Evolutionary conservation across 2,888 invertebrate species (phyloP).

Genomic region (Lasioglossum calceatum): DNA sequence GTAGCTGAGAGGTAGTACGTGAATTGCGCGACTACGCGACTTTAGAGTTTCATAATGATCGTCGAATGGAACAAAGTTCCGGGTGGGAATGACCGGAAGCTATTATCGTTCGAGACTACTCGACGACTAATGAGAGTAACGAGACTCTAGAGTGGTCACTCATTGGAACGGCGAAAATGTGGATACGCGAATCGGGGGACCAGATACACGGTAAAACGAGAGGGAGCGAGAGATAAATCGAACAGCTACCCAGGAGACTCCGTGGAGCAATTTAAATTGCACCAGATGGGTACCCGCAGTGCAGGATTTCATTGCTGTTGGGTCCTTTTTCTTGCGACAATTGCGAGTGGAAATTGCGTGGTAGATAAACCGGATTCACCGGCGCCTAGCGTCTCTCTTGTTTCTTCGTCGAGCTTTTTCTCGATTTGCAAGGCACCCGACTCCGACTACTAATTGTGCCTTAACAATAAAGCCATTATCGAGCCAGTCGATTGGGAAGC

Average conservation of each 20-base stretch:
- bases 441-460: constrained; percentile 44
- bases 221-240: constrained; percentile 21
- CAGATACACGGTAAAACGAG: not conserved
- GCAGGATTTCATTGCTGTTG: constrained; percentile 38
- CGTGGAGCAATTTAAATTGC: constrained; percentile 52
- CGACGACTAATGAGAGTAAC: constrained; percentile 59
- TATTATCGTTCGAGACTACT: constrained; percentile 20
- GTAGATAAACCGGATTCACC: constrained; percentile 42
- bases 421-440: constrained; percentile 17
- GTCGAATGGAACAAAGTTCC: constrained; percentile 1
- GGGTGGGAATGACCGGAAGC: not conserved
- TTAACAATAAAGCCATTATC: constrained; percentile 54
- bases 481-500: constrained; percentile 35
- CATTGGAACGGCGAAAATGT: constrained; percentile 59
- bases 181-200: constrained; percentile 4
- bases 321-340: constrained; percentile 50
- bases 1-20: not conserved
- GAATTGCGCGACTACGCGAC: not conserved
- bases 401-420: constrained; percentile 3
- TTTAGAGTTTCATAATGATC: not conserved
- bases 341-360: constrained; percentile 53
- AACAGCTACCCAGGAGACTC: constrained; percentile 30
- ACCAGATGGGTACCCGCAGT: constrained; percentile 53
- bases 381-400: constrained; percentile 8
- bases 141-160: constrained; percentile 55